phyloP scores from a whole-genome alignment of 2,113 vertebrate genomes.

The Oenanthe melanoleuca region DNA sequence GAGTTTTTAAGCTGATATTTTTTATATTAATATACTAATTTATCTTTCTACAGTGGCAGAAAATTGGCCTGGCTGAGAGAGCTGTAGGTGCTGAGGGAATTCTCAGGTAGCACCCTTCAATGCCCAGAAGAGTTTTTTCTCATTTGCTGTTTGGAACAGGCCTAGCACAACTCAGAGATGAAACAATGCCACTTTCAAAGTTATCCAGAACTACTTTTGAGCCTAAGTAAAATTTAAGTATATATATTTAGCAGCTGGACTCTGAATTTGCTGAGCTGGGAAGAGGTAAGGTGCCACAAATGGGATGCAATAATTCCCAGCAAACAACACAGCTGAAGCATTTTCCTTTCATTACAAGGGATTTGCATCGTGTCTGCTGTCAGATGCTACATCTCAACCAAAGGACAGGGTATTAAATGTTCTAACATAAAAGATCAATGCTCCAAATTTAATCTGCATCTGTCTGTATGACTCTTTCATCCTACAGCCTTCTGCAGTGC shows the following conservation, averaged over 20 bases:
- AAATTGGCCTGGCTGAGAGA: background rate
- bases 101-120: background rate
- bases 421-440: background rate
- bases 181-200: background rate
- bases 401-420: background rate
- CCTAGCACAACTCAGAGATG: background rate
- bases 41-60: background rate
- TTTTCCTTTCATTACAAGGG: background rate
- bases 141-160: background rate
- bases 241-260: background rate
- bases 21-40: background rate
- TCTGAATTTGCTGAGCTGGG: background rate
- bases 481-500: background rate
- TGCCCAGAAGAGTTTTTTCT: background rate
- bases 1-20: background rate
- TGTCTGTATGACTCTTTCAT: background rate
- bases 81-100: background rate
- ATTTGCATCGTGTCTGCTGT: background rate
- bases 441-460: slow-evolving; percentile 23
- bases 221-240: background rate
- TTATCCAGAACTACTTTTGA: background rate
- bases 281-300: background rate
- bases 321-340: background rate
- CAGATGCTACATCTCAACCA: background rate
- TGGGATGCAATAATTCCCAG: background rate